phyloP scores from a whole-genome alignment of 2,113 vertebrate genomes.

The Amazona vittata region DNA sequence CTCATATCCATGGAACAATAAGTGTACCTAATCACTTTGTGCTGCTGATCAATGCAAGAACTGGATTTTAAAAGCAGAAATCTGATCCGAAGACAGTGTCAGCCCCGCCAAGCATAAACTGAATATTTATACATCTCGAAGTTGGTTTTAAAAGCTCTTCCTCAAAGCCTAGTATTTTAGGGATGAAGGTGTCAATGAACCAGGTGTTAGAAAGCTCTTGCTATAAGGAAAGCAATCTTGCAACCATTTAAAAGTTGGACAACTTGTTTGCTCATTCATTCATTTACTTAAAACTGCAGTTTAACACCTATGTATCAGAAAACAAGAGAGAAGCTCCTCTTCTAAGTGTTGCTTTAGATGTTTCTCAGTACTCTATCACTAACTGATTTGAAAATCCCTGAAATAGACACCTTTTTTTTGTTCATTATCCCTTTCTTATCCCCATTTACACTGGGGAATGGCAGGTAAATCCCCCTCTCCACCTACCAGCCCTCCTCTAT shows the following conservation, averaged over 20 bases:
- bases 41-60: slow-evolving; percentile 37
- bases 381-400: background rate
- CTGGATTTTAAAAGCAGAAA: slow-evolving; percentile 10
- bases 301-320: background rate
- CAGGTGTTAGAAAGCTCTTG: background rate
- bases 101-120: background rate
- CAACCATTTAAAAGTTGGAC: background rate
- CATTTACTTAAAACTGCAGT: background rate
- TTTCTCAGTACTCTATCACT: background rate
- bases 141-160: background rate
- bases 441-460: background rate
- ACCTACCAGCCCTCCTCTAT: background rate
- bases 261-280: background rate
- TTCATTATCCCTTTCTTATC: background rate
- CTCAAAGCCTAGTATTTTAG: background rate
- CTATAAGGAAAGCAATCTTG: background rate
- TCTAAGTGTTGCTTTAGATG: background rate
- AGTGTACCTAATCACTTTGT: background rate
- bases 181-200: background rate
- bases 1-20: background rate
- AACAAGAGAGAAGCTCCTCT: background rate
- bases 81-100: background rate
- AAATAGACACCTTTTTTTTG: background rate
- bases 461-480: background rate
- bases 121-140: slow-evolving; percentile 12